Evolutionary conservation across 2,888 invertebrate species (phyloP), one percentile per base, ranked within the genome.

Genomic region (Nysson spinosus): DNA sequence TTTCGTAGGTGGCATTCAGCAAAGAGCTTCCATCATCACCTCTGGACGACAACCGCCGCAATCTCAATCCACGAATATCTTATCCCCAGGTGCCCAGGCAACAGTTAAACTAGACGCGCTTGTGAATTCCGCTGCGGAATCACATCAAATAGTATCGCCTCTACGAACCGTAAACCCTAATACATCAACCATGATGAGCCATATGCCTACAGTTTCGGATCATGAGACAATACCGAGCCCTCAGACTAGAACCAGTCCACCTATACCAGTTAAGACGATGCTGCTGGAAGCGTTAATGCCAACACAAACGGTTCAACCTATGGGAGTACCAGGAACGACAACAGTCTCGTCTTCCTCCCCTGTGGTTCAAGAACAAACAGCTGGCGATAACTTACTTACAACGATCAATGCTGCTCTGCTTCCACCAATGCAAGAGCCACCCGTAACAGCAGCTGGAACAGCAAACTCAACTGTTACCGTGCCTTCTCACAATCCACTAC

Each of bases 241-340:
- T 0, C 82, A 81, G 69, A 88, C 89, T 6, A 89, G 89, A 58
- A 90, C 88, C 79, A 90, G 90, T 37, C 90, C 91, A 37, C 89
- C 90, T 1, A 90, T 91, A 20, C 91, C 92, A 20, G 92, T 92
- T 74, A 93, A 94, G 72, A 92, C 92, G n/a, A 93, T 94, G 90
- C 90, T 94, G 37, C 88, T 94, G 50, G 93, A 92, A 82, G 94
- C 94, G 1, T 61, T 83, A 4, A 76, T 83, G 71, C 85, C 85
- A 0, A 32, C 64, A 0, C 55, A 76, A 2, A 43, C 64, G 1
- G 72, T 62, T 2, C 69, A 55, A 3, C 42, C 75, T 0, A 7
- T 75, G 35, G 4, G 69, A 4, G 52, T 52, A 6, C 42, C 58
- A 37, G 51, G 65, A 6, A 47, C 75, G 1, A 40, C 73, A 7